A percentile compares a stretch with the other conserved stretches of the same genome.
These are phyloP conservation scores for Crenichthys baileyi DNA, from an alignment of 2,797 vertebrate species.

Conservation along the genomic window DNA sequence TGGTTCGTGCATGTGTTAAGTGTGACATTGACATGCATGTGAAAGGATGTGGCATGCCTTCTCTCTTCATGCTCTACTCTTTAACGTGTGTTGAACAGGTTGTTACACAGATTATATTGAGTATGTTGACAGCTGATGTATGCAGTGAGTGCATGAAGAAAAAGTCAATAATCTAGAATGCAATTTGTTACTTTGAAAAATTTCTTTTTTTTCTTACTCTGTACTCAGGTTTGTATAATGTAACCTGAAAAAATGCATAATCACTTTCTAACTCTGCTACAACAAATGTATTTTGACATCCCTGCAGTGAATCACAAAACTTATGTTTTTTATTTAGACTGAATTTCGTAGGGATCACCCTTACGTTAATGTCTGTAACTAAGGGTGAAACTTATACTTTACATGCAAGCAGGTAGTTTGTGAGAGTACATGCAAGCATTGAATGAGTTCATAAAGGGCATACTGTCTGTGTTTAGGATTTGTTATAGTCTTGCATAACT, in stretches of 20 bases:
- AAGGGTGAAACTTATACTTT: slow-evolving; percentile 10
- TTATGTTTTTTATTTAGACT: slow-evolving; percentile 14
- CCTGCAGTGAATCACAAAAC: slow-evolving; percentile 2
- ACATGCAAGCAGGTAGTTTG: slow-evolving; percentile 22
- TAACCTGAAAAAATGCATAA: slow-evolving; percentile 28
- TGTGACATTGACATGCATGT: slow-evolving; percentile 38
- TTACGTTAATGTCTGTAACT: slow-evolving; percentile 11
- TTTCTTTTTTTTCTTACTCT: slow-evolving; percentile 46
- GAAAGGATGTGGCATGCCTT: slow-evolving; percentile 55
- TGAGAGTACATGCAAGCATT: slow-evolving; percentile 34
- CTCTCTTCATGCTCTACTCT: slow-evolving; percentile 41
- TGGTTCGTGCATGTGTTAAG: slow-evolving; percentile 44
- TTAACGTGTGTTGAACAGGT: slow-evolving; percentile 27
- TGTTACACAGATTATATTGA: slow-evolving; percentile 18
- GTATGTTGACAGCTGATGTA: slow-evolving; percentile 37
- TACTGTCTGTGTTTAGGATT: slow-evolving; percentile 19
- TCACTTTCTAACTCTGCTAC: slow-evolving; percentile 42
- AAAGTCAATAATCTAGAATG: slow-evolving; percentile 44
- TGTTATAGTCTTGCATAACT: slow-evolving; percentile 28
- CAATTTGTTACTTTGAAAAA: slow-evolving; percentile 27
- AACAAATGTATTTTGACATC: slow-evolving; percentile 27
- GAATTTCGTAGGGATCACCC: slow-evolving; percentile 3
- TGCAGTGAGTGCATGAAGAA: slow-evolving; percentile 77
- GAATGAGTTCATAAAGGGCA: slow-evolving; percentile 7
- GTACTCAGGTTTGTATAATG: slow-evolving; percentile 70